These are phyloP conservation scores for Embidobia sp. DNA, from an alignment of 2,888 invertebrate species.

Conservation along the genomic window DNA sequence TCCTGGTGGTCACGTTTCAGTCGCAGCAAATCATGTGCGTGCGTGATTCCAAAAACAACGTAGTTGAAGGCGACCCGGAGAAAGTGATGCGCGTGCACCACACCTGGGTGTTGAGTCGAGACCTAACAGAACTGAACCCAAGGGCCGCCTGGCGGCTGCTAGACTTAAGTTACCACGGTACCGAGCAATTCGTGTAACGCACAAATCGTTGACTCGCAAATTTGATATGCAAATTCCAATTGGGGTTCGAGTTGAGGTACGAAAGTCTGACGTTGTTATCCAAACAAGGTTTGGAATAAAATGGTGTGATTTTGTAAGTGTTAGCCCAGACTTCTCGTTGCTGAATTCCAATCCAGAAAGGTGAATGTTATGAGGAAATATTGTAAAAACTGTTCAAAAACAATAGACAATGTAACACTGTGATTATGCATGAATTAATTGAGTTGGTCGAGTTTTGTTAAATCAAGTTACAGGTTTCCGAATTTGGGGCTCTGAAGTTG, in stretches of 20 bases:
- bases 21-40: conserved; percentile 98
- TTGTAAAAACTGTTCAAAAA: too few species aligned
- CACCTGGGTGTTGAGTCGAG: conserved; percentile 99
- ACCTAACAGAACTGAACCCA: conserved; percentile 95
- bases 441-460: too few species aligned
- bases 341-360: too few species aligned
- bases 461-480: too few species aligned
- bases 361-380: too few species aligned
- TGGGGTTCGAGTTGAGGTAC: not conserved
- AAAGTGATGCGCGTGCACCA: conserved; percentile 97
- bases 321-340: too few species aligned
- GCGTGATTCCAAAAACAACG: conserved; percentile 89
- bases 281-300: conserved; percentile 19
- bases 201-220: too few species aligned
- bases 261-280: conserved; percentile 4
- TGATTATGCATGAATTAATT: too few species aligned
- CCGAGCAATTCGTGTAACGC: conserved; percentile 91
- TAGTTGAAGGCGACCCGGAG: conserved; percentile 97
- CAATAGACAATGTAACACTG: too few species aligned
- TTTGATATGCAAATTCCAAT: not conserved
- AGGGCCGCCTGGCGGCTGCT: conserved; percentile 98
- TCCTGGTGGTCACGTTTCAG: conserved; percentile 96
- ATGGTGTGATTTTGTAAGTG: not conserved
- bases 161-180: conserved; percentile 93
- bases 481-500: too few species aligned